Evolutionary conservation across 2,888 invertebrate genomes (phyloP).

Genomic region (Apodemia zela): DNA sequence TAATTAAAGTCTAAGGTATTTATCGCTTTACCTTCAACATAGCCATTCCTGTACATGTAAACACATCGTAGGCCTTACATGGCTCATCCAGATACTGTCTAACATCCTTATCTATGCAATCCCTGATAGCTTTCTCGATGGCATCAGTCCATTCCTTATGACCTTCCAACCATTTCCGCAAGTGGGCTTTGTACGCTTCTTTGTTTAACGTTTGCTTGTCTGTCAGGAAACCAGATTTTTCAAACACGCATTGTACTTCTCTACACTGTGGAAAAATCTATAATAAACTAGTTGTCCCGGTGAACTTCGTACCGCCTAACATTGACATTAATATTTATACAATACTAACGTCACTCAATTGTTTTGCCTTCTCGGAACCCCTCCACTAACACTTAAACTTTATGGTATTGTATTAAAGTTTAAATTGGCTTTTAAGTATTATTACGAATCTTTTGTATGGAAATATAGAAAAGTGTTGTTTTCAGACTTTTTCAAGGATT

Average conservation of each 20-base stretch:
- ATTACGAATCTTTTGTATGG: too few relatives aligned
- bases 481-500: too few relatives aligned
- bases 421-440: too few relatives aligned
- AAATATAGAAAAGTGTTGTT: too few relatives aligned
- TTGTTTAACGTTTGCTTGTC: constrained; percentile 57
- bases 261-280: constrained; percentile 52
- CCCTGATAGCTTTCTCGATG: constrained; percentile 55
- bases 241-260: constrained; percentile 66
- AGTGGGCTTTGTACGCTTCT: constrained; percentile 54
- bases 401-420: too few relatives aligned
- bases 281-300: too few relatives aligned
- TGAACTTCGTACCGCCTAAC: too few relatives aligned
- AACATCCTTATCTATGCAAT: constrained; percentile 61
- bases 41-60: constrained; percentile 68
- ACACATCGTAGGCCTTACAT: constrained; percentile 67
- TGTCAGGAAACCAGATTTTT: constrained; percentile 62
- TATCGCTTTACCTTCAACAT: constrained; percentile 57
- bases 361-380: too few relatives aligned
- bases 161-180: constrained; percentile 52
- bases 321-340: too few relatives aligned
- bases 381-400: too few relatives aligned
- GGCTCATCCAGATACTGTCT: constrained; percentile 60
- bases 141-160: constrained; percentile 56
- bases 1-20: too few relatives aligned
- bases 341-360: too few relatives aligned